These are phyloP conservation scores for Iguana delicatissima DNA, from an alignment of 2,797 vertebrate species.

Conservation along the genomic window DNA sequence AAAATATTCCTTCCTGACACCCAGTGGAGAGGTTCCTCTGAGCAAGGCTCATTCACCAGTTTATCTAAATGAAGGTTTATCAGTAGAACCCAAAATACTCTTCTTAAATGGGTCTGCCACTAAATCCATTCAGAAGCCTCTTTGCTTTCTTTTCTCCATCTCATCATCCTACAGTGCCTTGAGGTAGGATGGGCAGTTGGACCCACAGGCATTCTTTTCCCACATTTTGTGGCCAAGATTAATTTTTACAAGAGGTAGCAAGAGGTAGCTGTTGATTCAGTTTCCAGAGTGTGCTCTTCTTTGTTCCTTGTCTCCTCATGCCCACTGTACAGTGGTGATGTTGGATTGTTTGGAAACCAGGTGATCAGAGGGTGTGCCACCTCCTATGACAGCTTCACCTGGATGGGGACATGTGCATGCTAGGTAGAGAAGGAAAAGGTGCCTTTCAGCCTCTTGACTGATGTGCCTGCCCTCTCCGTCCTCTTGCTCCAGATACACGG, in stretches of 20 bases:
- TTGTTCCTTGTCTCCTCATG: neutral
- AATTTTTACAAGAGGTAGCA: neutral
- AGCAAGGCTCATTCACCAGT: neutral
- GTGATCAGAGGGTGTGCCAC: neutral
- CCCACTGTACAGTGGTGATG: neutral
- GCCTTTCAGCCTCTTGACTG: neutral
- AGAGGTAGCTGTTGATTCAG: neutral
- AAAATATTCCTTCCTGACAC: neutral
- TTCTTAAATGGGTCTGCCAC: too few species aligned
- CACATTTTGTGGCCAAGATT: neutral
- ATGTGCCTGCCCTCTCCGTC: neutral
- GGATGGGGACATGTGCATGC: too few species aligned
- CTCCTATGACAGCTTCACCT: neutral
- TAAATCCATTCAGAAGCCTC: neutral
- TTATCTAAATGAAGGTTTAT: neutral
- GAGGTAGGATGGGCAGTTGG: neutral
- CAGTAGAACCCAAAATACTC: neutral
- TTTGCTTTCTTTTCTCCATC: neutral
- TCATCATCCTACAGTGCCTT: neutral
- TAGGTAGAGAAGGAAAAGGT: accelerated
- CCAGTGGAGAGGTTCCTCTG: neutral
- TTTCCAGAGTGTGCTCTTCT: neutral
- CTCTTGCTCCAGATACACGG: slow-evolving; percentile 78
- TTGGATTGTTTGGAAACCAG: neutral
- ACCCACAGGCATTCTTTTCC: too few species aligned